These are phyloP conservation scores for Tyto alba DNA, from an alignment of 2,113 vertebrate genomes.

Conservation along the genomic window DNA sequence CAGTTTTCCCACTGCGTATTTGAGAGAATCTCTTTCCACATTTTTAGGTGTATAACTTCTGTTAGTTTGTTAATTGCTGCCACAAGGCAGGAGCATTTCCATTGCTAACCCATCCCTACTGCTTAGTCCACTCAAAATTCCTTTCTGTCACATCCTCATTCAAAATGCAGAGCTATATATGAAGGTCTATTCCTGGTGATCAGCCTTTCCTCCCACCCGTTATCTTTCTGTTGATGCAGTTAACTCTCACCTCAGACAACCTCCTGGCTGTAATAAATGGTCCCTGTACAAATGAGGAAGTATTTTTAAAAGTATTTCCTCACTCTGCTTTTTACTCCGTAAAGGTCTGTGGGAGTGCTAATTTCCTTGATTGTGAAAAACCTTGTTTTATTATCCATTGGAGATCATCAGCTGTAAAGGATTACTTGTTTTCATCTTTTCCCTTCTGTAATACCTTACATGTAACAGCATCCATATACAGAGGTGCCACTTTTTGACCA, in stretches of 20 bases:
- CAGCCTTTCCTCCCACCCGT: background rate
- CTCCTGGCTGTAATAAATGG: background rate
- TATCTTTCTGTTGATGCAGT: background rate
- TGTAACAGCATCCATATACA: background rate
- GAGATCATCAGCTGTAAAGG: background rate
- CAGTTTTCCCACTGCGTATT: background rate
- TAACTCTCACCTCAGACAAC: background rate
- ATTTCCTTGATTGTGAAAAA: background rate
- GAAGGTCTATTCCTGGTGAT: background rate
- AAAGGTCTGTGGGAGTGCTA: background rate
- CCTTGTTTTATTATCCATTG: background rate
- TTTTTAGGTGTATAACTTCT: background rate
- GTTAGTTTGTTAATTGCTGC: background rate
- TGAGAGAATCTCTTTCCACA: background rate
- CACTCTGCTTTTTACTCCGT: background rate
- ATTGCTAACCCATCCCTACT: background rate
- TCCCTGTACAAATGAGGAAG: background rate
- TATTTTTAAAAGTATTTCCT: background rate
- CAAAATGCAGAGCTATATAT: background rate
- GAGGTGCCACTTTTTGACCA: background rate
- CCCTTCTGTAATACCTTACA: background rate
- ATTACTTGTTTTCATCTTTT: background rate
- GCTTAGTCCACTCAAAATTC: background rate
- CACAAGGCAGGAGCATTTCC: background rate
- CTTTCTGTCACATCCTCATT: background rate